A percentile compares a stretch with the other conserved stretches of the same genome.
These are phyloP conservation scores for Idaea dimidiata DNA, from an alignment of 2,888 invertebrate genomes.

Conservation along the genomic window DNA sequence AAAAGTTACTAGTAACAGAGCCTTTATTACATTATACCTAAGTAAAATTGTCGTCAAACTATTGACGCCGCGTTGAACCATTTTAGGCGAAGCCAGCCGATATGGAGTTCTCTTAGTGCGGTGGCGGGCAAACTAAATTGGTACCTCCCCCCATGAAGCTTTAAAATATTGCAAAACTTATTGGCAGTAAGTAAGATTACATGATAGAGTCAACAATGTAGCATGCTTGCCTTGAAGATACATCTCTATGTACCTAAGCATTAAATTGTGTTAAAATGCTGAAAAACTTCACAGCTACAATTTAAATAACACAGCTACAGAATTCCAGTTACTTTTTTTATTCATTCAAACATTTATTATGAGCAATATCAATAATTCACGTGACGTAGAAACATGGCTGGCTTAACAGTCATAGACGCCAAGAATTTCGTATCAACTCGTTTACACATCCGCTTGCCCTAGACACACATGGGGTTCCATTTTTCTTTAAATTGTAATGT, in stretches of 20 bases:
- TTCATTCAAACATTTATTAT: not conserved
- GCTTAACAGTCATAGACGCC: constrained; percentile 34
- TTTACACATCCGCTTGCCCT: constrained; percentile 39
- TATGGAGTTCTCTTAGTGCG: too few species aligned
- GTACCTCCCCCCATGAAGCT: too few species aligned
- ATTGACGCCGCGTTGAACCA: too few species aligned
- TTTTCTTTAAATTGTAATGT: not conserved
- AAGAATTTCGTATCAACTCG: constrained; percentile 54
- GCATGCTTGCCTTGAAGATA: too few species aligned
- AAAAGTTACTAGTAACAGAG: too few species aligned
- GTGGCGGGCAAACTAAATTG: too few species aligned
- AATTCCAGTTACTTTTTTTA: constrained; percentile 7
- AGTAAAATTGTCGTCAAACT: too few species aligned
- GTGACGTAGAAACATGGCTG: not conserved
- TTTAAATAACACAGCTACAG: not conserved
- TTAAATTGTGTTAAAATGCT: not conserved
- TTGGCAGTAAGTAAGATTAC: too few species aligned
- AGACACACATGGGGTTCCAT: not conserved
- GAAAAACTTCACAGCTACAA: not conserved
- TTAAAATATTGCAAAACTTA: too few species aligned
- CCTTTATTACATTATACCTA: too few species aligned
- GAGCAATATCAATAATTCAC: not conserved
- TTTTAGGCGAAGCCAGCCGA: too few species aligned
- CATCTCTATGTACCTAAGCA: not conserved
- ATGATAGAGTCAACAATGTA: too few species aligned